These are phyloP conservation scores for Callocephalon fimbriatum DNA, from an alignment of 2,113 vertebrate species.

Conservation along the genomic window DNA sequence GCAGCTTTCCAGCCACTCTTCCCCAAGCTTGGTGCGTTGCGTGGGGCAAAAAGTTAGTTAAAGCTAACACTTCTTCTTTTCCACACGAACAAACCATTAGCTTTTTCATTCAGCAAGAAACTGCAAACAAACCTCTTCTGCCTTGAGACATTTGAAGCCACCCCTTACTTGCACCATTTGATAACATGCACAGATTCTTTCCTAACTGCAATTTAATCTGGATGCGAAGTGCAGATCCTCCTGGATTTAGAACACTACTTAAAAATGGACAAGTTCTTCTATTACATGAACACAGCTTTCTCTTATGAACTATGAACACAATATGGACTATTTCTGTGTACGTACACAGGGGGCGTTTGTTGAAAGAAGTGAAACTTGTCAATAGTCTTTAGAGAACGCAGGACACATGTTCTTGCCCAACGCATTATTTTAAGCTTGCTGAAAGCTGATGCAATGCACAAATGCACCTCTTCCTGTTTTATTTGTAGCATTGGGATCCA, in stretches of 20 bases:
- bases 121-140: not conserved
- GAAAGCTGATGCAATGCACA: not conserved
- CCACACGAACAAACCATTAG: not conserved
- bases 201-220: not conserved
- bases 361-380: not conserved
- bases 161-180: not conserved
- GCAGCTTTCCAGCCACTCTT: not conserved
- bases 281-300: not conserved
- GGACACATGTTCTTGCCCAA: not conserved
- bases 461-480: not conserved
- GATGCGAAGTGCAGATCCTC: not conserved
- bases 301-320: not conserved
- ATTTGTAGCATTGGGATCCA: not conserved
- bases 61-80: not conserved
- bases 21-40: not conserved
- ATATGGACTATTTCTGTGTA: not conserved
- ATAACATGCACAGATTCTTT: not conserved
- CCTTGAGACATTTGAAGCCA: not conserved
- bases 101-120: not conserved
- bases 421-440: not conserved
- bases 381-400: not conserved
- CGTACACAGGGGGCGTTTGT: fast-evolving
- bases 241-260: not conserved
- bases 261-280: not conserved
- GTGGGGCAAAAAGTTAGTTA: not conserved